Evolutionary conservation across 2,113 vertebrate genomes (phyloP).

Genomic region (Neoarius graeffei): DNA sequence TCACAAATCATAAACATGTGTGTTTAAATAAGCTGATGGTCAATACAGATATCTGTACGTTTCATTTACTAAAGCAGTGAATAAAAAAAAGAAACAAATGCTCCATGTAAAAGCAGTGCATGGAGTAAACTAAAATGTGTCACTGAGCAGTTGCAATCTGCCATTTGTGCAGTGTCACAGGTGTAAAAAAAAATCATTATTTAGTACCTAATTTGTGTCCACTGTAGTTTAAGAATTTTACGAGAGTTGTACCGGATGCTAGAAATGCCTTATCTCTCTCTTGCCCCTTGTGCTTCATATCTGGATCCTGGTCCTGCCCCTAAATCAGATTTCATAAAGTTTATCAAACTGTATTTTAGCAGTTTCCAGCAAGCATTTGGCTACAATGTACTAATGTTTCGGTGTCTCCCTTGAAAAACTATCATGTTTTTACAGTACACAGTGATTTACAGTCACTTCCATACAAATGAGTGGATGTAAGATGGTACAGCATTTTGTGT

Average conservation of each 20-base stretch:
- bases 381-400: not conserved
- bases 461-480: not conserved
- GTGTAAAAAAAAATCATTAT: not conserved
- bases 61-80: not conserved
- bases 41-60: not conserved
- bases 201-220: not conserved
- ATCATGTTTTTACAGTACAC: not conserved
- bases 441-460: not conserved
- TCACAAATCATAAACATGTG: not conserved
- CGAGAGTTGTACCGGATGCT: too few relatives aligned
- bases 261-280: too few relatives aligned
- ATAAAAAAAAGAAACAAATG: not conserved
- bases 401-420: not conserved
- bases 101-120: not conserved
- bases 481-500: not conserved
- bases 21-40: not conserved
- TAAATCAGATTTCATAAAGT: not conserved
- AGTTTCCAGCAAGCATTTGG: not conserved
- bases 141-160: not conserved
- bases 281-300: too few relatives aligned
- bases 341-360: not conserved
- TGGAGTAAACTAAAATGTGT: not conserved
- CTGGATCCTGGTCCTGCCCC: too few relatives aligned
- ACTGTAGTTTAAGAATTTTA: too few relatives aligned
- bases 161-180: not conserved